These are phyloP conservation scores for Brachionus angularis DNA, from an alignment of 1,140 invertebrate genomes.

Conservation along the genomic window DNA sequence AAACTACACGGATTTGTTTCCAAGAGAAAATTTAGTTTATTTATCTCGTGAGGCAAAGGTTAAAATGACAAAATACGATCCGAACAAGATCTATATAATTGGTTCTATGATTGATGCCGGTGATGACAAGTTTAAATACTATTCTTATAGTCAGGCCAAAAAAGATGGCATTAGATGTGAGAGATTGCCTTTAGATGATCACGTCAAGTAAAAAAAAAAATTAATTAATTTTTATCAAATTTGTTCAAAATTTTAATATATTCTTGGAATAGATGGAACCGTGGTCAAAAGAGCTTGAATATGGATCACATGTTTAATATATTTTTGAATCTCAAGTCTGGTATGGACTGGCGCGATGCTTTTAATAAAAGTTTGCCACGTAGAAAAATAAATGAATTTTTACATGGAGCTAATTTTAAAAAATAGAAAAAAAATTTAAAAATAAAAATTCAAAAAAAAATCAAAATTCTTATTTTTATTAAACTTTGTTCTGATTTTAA, in stretches of 20 bases:
- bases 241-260: too few species aligned
- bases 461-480: too few species aligned
- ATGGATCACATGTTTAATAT: constrained; percentile 40
- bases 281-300: constrained; percentile 33
- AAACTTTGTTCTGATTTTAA: too few species aligned
- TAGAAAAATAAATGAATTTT: constrained; percentile 20
- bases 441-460: too few species aligned
- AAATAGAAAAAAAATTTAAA: background rate
- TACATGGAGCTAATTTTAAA: background rate
- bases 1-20: constrained; percentile 42
- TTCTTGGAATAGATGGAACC: constrained; percentile 34
- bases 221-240: too few species aligned
- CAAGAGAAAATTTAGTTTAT: constrained; percentile 46
- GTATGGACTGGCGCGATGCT: background rate
- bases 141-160: constrained; percentile 35
- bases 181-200: constrained; percentile 34
- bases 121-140: constrained; percentile 31
- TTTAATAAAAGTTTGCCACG: constrained; percentile 23
- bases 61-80: constrained; percentile 43
- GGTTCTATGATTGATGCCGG: constrained; percentile 49
- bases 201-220: constrained; percentile 40
- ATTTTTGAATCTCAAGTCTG: constrained; percentile 14
- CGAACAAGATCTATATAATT: constrained; percentile 46
- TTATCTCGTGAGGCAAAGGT: constrained; percentile 45
- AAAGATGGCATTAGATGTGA: constrained; percentile 32